Conservation (phyloP, 2,113 vertebrate genomes). For the Misgurnus anguillicaudatus region DNA sequence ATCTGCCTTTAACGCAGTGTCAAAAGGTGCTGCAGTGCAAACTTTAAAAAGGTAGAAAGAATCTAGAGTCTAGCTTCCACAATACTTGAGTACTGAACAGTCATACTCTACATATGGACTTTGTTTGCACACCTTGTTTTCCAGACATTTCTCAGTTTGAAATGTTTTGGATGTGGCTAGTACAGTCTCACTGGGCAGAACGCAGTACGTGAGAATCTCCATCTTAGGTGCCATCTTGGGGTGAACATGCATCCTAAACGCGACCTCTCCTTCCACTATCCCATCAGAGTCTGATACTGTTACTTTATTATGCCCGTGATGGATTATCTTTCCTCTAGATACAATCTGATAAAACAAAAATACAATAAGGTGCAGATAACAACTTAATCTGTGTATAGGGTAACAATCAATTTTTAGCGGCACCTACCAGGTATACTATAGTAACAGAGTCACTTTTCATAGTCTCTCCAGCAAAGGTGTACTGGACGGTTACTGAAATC, state of each 20-base stretch:
- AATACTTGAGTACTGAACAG: no score
- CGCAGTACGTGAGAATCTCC: constrained; percentile 73
- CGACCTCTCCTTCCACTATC: constrained; percentile 68
- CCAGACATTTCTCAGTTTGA: constrained; percentile 79
- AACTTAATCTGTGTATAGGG: neutral
- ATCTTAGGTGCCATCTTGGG: constrained; percentile 69
- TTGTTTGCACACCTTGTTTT: constrained; percentile 77
- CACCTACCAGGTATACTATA: constrained; percentile 68
- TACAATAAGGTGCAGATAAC: constrained; percentile 1
- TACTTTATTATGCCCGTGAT: constrained; percentile 64
- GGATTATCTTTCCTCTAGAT: constrained; percentile 71
- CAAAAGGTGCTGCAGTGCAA: no score
- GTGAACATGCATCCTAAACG: constrained; percentile 68
- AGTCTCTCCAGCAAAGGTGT: constrained; percentile 63
- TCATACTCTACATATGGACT: neutral
- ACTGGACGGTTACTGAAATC: constrained; percentile 56
- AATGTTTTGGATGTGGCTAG: constrained; percentile 77
- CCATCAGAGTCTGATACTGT: constrained; percentile 50
- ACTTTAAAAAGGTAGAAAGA: no score
- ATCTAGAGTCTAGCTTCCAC: no score
- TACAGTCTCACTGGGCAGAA: constrained; percentile 76
- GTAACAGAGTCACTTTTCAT: constrained; percentile 42
- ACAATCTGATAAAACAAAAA: constrained; percentile 69
- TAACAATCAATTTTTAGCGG: neutral
- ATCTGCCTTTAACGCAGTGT: neutral